Evolutionary conservation across 2,888 invertebrate genomes (phyloP), one percentile per base, ranked within the genome.

Genomic region (Volucella zonaria): DNA sequence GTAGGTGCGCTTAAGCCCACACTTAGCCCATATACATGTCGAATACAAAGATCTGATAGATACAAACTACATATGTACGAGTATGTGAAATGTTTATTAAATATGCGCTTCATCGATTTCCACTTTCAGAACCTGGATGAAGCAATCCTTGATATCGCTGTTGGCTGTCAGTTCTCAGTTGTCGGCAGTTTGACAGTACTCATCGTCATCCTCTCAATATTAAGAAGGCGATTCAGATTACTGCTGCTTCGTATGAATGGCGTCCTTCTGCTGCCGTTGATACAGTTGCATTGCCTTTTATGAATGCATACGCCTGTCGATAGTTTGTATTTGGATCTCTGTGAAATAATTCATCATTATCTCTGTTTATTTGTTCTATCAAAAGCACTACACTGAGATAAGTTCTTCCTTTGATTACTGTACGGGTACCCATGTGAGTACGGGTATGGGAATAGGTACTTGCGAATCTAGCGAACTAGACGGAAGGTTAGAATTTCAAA

Each of bases 1-100:
- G 45, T 49, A 58, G 51, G 31, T 71, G 23, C 14, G 31, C 54
- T 40, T 6, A 14, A 67, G 38, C 61, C 52, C 15, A 58, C 52
- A 18, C 58, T 31, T 31, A 9, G 1, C 2, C 14, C 11, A 11
- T 42, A 10, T 6, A 18, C 12, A 31, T 31, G 31, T 31, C 0
- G 31, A 31, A 31, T 31, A 31, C 31, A 31, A 6, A 31, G 31
- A 31, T 31, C 0, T 31, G 6, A 31, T 31, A 64, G 82, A 61
- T 52, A 61, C 31, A 6, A 31, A 6, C 4, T 31, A 31, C 31
- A 31, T 31, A 31, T 31, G 31, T 23, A 23, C 18, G 18, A 23
- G 18, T 70, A 80, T 80, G 64, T 67, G 80, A 80, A 80, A 76
- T 71, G 75, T 83, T 83, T 83, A 83, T 80, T 83, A 83, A 85